phyloP scores from a whole-genome alignment of 2,797 vertebrate genomes.

The Sitta carolinensis region DNA sequence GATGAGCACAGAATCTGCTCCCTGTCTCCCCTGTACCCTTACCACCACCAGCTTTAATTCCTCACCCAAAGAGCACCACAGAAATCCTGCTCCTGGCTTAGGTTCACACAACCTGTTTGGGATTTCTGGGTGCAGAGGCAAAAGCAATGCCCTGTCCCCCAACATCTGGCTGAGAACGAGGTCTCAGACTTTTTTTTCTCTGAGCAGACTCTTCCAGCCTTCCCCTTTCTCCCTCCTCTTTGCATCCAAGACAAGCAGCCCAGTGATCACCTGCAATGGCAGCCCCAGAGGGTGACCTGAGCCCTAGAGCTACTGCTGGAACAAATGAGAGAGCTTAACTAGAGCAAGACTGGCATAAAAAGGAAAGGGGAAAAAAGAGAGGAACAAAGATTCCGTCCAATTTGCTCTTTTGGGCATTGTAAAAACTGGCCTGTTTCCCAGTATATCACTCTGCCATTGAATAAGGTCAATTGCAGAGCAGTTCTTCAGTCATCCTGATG shows the following conservation, averaged over 20 bases:
- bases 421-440: constrained; percentile 82
- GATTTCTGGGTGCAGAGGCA: not conserved
- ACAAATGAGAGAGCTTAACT: constrained; percentile 77
- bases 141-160: not conserved
- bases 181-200: not conserved
- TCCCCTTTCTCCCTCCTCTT: not conserved
- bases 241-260: not conserved
- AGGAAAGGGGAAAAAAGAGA: constrained; percentile 68
- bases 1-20: not conserved
- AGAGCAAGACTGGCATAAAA: constrained; percentile 72
- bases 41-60: not conserved
- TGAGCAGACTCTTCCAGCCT: not conserved
- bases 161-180: not conserved
- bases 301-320: constrained; percentile 66
- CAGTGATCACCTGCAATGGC: constrained; percentile 73
- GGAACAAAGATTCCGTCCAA: constrained; percentile 82
- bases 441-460: constrained; percentile 80
- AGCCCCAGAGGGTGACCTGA: constrained; percentile 72
- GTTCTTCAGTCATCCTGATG: constrained; percentile 79
- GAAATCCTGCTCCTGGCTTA: rapidly evolving
- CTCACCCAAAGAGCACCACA: not conserved
- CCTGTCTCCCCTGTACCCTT: not conserved
- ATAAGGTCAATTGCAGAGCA: constrained; percentile 78
- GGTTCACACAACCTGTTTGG: rapidly evolving
- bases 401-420: constrained; percentile 84